These are phyloP conservation scores for Sycophila texana DNA, from an alignment of 2,888 invertebrate genomes.

Conservation along the genomic window DNA sequence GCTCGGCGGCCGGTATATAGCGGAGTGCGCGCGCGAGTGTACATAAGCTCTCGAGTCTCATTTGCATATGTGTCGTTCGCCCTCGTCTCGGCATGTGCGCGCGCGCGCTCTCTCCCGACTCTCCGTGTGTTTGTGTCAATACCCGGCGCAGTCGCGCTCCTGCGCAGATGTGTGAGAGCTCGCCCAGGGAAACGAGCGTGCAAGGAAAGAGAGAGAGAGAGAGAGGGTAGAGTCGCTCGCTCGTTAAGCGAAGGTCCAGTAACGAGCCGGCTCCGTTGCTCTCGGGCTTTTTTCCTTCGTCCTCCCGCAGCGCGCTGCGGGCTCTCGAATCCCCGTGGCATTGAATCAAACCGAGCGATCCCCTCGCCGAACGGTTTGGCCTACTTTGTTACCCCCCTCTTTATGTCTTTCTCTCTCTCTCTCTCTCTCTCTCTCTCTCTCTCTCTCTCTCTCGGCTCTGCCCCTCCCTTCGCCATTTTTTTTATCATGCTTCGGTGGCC, in stretches of 20 bases:
- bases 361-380: constrained; percentile 54
- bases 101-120: constrained; percentile 28
- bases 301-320: constrained; percentile 55
- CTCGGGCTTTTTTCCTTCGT: constrained; percentile 59
- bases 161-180: constrained; percentile 47
- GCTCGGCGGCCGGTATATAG: neutral
- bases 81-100: constrained; percentile 34
- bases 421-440: constrained; percentile 10
- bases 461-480: neutral
- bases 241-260: constrained; percentile 60
- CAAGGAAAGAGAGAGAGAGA: neutral
- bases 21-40: no score
- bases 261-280: constrained; percentile 58
- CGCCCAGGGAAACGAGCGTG: neutral
- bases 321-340: constrained; percentile 54
- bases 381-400: constrained; percentile 46
- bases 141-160: constrained; percentile 11
- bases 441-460: constrained; percentile 7
- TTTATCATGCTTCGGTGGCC: constrained; percentile 12
- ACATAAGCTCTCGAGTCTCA: neutral
- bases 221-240: constrained; percentile 8
- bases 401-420: constrained; percentile 14
- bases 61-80: constrained; percentile 9
- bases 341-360: constrained; percentile 41
- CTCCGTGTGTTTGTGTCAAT: constrained; percentile 56